Conservation (phyloP, 1,140 invertebrate species). For the Conopomorpha cramerella region DNA sequence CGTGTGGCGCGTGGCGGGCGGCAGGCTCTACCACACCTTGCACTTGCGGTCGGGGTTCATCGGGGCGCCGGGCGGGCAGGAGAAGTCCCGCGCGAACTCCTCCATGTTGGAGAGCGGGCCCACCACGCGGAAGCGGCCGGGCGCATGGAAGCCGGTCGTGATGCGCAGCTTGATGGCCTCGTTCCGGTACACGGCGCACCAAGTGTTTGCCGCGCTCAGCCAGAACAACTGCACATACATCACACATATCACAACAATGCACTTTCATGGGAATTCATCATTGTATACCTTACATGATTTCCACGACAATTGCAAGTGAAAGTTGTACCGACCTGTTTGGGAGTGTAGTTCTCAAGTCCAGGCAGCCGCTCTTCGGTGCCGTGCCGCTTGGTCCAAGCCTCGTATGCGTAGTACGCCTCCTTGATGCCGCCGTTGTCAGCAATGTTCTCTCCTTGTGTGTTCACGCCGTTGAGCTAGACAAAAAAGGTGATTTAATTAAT, state of each 20-base stretch:
- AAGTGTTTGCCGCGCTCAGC: constrained; percentile 67
- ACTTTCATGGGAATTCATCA: no score
- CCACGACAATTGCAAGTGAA: no score
- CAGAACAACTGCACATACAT: constrained; percentile 68
- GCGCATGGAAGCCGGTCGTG: constrained; percentile 78
- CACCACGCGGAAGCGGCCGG: constrained; percentile 80
- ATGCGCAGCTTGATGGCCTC: constrained; percentile 77
- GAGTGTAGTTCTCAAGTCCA: constrained; percentile 66
- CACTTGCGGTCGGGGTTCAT: constrained; percentile 93
- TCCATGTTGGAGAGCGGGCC: constrained; percentile 89
- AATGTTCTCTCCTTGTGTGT: constrained; percentile 91
- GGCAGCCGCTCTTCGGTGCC: constrained; percentile 68
- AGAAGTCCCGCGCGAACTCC: constrained; percentile 86
- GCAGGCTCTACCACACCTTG: constrained; percentile 70
- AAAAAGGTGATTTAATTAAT: constrained; percentile 4
- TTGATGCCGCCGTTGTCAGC: constrained; percentile 91
- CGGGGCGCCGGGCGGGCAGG: constrained; percentile 76
- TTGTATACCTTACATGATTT: no score
- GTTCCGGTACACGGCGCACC: constrained; percentile 65
- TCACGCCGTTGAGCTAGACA: constrained; percentile 80
- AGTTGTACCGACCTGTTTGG: constrained; percentile 66
- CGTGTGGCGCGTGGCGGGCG: no score
- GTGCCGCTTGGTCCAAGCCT: constrained; percentile 69
- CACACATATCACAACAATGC: no score
- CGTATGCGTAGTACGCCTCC: constrained; percentile 83